Percentiles rank a stretch among this genome's conserved stretches.
Evolutionary conservation across 1,140 invertebrate species (phyloP).

Genomic region (Meloidogyne floridensis): DNA sequence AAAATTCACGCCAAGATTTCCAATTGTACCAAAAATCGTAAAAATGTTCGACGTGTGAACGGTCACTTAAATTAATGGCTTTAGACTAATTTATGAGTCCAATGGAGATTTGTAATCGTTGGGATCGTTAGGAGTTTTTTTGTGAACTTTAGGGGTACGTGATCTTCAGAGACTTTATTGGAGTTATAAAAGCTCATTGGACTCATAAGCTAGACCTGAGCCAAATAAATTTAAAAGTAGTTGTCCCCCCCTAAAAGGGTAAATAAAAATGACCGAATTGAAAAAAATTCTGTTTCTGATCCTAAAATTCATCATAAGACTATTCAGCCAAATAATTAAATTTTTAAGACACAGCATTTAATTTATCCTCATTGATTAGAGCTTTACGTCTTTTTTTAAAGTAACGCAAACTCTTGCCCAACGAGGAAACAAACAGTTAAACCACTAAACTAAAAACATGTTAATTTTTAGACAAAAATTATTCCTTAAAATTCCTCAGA

Average conservation of each 20-base stretch:
- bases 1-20: conserved; percentile 97
- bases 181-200: too few relatives aligned
- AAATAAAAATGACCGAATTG: background rate
- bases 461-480: too few relatives aligned
- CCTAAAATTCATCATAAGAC: background rate
- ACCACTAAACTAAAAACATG: background rate
- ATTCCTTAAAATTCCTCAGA: background rate
- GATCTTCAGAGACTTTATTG: too few relatives aligned
- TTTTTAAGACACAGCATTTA: background rate
- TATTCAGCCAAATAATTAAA: too few relatives aligned
- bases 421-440: background rate
- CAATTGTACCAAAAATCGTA: conserved; percentile 82
- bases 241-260: too few relatives aligned
- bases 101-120: too few relatives aligned
- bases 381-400: background rate
- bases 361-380: background rate
- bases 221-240: too few relatives aligned
- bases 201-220: too few relatives aligned
- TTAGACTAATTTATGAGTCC: too few relatives aligned
- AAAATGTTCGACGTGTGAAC: conserved; percentile 70
- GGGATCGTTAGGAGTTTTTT: too few relatives aligned
- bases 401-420: background rate
- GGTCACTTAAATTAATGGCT: conserved; percentile 49
- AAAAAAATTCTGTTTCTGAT: background rate
- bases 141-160: too few relatives aligned